Base-by-base conservation (phyloP, 2,797 vertebrate species). In the Emydoidea blandingii region DNA sequence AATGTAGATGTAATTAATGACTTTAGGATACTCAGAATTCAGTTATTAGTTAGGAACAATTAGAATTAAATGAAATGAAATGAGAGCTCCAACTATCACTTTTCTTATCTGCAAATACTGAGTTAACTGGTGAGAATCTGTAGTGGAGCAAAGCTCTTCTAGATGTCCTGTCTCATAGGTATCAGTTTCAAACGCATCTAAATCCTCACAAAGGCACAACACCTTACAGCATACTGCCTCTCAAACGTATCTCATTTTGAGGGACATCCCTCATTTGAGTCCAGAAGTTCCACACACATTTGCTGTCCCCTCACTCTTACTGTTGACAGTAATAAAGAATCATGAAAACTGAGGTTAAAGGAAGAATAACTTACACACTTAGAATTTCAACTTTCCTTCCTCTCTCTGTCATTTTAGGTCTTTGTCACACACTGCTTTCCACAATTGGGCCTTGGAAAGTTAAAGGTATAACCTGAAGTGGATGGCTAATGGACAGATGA, bases 301-400 rank as follows among this genome's bases (percentile, higher is more conserved):
- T 19, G 27, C 29, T 41, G 29, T 91, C 83, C 76, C 79, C 57
- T 94, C 62, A 85, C 4, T 72, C 86, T 91, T 86, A 90, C 57
- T 90, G 12, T 68, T 87, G 37, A 87, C n/a, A 88, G 25, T 57
- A 92, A 82, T 82, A 14, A 87, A 91, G 90, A 91, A 87, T 49
- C 23, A 68, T 79, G 3, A 15, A 87, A 80, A 18, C 11, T 27
- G 23, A 0, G 19, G 87, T 68, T 79, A 80, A 0, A 91, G 49
- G 37, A 92, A 93, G 41, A 94, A 81, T 2, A 44, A 96, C 1
- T 41, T 78, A 27, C 12, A 41, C 34, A 86, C 74, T 49, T 86
- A 12, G 54, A 79, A 81, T 80, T 90, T 92, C 34, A 89, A 52
- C n/a, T 83, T 81, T 81, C 6, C 91, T 89, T 92, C 93, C 88